Conservation (phyloP, 1,140 invertebrate genomes). For the Mercenaria mercenaria region DNA sequence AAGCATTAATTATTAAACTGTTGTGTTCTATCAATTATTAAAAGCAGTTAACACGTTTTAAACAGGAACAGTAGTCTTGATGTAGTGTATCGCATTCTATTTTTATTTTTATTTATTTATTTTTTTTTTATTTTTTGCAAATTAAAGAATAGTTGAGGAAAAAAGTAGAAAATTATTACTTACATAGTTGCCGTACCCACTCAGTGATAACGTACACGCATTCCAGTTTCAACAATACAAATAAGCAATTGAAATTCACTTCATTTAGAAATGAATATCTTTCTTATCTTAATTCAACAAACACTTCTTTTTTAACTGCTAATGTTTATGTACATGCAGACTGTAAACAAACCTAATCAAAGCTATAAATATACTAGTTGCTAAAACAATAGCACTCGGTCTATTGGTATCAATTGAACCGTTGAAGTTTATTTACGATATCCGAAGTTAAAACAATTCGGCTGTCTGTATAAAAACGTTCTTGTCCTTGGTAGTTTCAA, state of each 20-base stretch:
- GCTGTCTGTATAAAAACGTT: neutral
- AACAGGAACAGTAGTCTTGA: too few relatives aligned
- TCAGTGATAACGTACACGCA: neutral
- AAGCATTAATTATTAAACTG: too few relatives aligned
- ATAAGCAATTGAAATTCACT: neutral
- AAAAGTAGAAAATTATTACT: too few relatives aligned
- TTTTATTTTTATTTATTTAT: too few relatives aligned
- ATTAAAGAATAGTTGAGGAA: too few relatives aligned
- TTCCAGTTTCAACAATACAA: neutral
- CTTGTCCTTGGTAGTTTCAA: neutral
- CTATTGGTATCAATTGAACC: neutral
- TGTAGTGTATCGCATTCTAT: too few relatives aligned
- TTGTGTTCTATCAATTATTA: too few relatives aligned
- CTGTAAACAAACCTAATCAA: neutral
- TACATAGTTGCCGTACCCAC: too few relatives aligned
- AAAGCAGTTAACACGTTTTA: too few relatives aligned
- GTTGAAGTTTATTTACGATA: conserved; percentile 12
- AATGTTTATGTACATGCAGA: neutral
- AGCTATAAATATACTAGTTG: neutral
- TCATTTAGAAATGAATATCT: neutral
- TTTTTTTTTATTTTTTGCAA: too few relatives aligned
- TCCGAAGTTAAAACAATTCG: neutral
- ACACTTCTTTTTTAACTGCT: neutral
- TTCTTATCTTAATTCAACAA: neutral
- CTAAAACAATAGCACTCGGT: neutral